Base-by-base conservation (phyloP, 2,113 vertebrate species). In the Macrotis lagotis region DNA sequence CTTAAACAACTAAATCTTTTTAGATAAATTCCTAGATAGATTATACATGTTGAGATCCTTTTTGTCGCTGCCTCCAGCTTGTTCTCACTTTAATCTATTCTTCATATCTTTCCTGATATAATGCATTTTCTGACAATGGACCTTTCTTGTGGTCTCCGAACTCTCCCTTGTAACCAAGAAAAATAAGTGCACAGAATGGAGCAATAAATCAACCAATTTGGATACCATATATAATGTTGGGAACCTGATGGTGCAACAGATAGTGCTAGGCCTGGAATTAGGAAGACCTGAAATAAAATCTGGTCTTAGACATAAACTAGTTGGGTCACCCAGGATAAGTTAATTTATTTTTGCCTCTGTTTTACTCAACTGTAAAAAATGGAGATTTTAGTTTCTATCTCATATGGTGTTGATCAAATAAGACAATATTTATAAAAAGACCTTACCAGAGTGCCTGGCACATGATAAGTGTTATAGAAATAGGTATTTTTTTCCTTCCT, bases 1-100 rank as follows among this genome's bases (percentile, higher is more conserved):
- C n/a, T 59, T 74, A 88, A 88, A 25, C 49, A 90, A 88, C 11
- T 89, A 49, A 83, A 11, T 26, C 8, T 89, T 96, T 74, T 93
- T 51, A 51, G 26, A 26, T 50, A 3, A 88, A 11, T 16, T 93
- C 53, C 92, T 94, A 88, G 49, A 26, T 89, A 89, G 26, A 74
- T 74, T 74, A 37, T 8, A 24, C 3, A 49, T 3, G n/a, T 22
- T 3, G 93, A 3, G 28, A 31, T 59, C 55, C 55, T 66, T 74
- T 0, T n/a, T 19, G 0, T 74, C 31, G n/a, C 37, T 74, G 12
- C 37, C 12, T 74, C 37, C 37, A n/a, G 25, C 37, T 74, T 74
- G 31, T 74, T 14, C 59, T 74, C 31, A n/a, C 59, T 66, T 66
- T 74, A 19, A 19, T n/a, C 5, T 53, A 25, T 53, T 53, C 59